Evolutionary conservation across 2,888 invertebrate species (phyloP).

Genomic region (Phengaris arion): DNA sequence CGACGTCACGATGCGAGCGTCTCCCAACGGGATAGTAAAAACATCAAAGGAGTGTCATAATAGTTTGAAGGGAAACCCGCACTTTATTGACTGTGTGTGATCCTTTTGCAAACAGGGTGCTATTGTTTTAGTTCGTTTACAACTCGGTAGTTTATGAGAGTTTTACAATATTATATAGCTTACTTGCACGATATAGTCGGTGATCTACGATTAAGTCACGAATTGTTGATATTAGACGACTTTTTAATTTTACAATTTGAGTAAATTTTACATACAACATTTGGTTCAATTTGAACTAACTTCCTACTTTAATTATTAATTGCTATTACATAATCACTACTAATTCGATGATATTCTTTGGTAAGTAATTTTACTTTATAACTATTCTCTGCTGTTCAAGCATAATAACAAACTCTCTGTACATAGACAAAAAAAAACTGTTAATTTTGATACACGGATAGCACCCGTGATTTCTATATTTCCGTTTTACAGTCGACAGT

Average conservation of each 20-base stretch:
- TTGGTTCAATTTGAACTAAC: not conserved
- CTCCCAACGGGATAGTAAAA: slow-evolving; percentile 57
- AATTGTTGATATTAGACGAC: not conserved
- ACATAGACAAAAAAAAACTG: slow-evolving; percentile 15
- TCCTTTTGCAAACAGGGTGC: slow-evolving; percentile 36
- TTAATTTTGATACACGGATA: slow-evolving; percentile 24
- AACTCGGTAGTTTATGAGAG: slow-evolving; percentile 8
- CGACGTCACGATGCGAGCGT: slow-evolving; percentile 31
- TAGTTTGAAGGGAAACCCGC: slow-evolving; percentile 55
- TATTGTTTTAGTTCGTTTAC: slow-evolving; percentile 25
- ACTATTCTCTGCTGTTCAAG: not conserved
- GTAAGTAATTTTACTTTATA: not conserved
- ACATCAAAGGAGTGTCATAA: slow-evolving; percentile 61
- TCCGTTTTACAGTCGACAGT: slow-evolving; percentile 28
- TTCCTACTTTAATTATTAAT: too few relatives aligned
- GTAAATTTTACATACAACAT: not conserved
- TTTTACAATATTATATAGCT: slow-evolving; percentile 13
- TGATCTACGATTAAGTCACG: not conserved
- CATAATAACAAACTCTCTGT: not conserved
- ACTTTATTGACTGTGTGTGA: slow-evolving; percentile 59
- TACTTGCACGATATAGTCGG: not conserved
- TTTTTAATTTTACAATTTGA: not conserved
- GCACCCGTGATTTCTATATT: slow-evolving; percentile 26
- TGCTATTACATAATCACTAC: too few relatives aligned
- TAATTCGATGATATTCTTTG: too few relatives aligned